phyloP scores from a whole-genome alignment of 2,113 vertebrate species.

The Zosterops japonicus region DNA sequence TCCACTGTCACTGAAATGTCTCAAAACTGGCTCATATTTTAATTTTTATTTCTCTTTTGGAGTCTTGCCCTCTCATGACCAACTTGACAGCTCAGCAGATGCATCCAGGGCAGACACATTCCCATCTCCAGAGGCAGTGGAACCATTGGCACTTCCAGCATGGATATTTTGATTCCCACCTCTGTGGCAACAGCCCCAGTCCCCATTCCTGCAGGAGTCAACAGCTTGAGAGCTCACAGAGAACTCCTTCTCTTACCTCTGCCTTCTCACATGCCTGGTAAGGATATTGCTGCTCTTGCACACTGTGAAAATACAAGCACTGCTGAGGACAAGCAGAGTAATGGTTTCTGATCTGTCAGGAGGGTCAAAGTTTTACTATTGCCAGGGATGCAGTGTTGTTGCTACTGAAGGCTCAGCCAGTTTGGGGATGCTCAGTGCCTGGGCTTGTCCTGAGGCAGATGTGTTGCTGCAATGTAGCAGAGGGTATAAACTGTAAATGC shows the following conservation, averaged over 20 bases:
- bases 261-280: neutral
- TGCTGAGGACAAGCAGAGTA: neutral
- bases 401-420: accelerated
- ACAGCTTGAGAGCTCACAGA: neutral
- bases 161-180: accelerated
- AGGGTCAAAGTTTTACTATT: neutral
- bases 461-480: accelerated
- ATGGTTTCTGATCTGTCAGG: accelerated
- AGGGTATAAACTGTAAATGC: neutral
- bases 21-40: neutral
- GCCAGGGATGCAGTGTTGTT: accelerated
- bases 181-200: accelerated
- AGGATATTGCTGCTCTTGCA: neutral
- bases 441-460: neutral
- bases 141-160: neutral
- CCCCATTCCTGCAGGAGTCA: accelerated
- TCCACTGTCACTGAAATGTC: neutral
- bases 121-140: neutral
- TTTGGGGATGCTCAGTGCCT: neutral
- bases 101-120: accelerated
- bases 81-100: neutral
- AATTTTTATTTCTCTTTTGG: neutral
- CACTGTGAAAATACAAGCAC: neutral
- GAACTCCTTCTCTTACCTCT: neutral
- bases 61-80: neutral